These are phyloP conservation scores for Lydus trimaculatus DNA, from an alignment of 2,888 invertebrate genomes.

Conservation along the genomic window DNA sequence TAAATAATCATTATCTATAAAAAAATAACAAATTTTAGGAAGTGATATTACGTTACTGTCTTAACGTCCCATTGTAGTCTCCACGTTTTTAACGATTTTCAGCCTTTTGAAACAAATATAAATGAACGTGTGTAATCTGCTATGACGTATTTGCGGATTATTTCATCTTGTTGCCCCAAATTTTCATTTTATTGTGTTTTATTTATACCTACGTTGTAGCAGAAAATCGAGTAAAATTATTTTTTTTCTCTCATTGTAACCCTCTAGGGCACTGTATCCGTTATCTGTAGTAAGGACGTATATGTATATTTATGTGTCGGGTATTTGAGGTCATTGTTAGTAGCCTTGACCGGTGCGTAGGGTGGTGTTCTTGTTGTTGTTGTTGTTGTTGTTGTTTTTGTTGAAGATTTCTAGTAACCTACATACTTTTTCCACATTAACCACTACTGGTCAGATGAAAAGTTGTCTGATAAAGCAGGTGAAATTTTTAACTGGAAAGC, in stretches of 20 bases:
- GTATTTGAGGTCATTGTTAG: conserved; percentile 25
- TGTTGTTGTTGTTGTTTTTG: conserved; percentile 1
- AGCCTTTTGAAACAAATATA: background rate
- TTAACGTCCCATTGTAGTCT: background rate
- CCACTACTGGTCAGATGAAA: conserved; percentile 15
- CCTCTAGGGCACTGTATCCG: conserved; percentile 35
- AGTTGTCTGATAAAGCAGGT: conserved; percentile 13
- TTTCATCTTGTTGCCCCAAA: background rate
- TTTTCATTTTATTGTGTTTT: conserved; percentile 8
- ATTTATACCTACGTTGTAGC: too few species aligned
- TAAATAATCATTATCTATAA: background rate
- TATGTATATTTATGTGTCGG: conserved; percentile 26
- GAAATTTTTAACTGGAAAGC: conserved; percentile 22
- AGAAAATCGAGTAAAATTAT: too few species aligned
- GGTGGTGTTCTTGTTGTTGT: conserved; percentile 14
- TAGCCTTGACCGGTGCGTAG: conserved; percentile 31
- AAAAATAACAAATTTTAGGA: too few species aligned
- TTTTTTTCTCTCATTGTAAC: too few species aligned
- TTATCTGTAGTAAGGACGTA: conserved; percentile 17
- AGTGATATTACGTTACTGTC: background rate
- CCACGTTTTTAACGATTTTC: background rate
- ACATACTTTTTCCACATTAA: conserved; percentile 15
- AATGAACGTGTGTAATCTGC: background rate
- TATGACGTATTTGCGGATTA: background rate
- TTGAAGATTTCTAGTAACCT: conserved; percentile 23